A percentile compares a stretch with the other conserved stretches of the same genome.
These are phyloP conservation scores for Hydriomena furcata DNA, from an alignment of 2,888 invertebrate species.

Conservation along the genomic window DNA sequence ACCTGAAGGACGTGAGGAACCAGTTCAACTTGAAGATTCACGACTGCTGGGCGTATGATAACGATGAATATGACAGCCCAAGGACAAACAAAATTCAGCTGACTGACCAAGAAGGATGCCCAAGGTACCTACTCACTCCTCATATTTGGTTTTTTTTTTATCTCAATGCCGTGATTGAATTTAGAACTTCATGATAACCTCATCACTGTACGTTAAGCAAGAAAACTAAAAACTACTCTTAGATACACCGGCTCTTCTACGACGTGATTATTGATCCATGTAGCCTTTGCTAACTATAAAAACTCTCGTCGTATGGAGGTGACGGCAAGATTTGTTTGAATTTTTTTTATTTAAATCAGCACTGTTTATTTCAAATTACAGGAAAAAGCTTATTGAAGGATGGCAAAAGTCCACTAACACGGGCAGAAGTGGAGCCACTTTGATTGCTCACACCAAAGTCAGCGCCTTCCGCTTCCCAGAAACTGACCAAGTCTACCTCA, in stretches of 20 bases:
- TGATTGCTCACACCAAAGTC: conserved; percentile 86
- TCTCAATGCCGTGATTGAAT: too few relatives aligned
- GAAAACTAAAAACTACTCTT: too few relatives aligned
- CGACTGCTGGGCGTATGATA: conserved; percentile 89
- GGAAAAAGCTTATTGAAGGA: conserved; percentile 85
- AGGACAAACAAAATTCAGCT: conserved; percentile 85
- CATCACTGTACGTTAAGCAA: too few relatives aligned
- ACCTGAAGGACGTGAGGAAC: conserved; percentile 85
- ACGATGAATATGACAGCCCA: conserved; percentile 83
- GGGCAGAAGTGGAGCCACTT: conserved; percentile 84
- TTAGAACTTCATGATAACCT: too few relatives aligned
- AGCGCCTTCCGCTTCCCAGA: conserved; percentile 90
- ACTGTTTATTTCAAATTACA: conserved; percentile 45
- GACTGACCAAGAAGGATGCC: conserved; percentile 87
- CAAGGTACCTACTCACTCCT: too few relatives aligned
- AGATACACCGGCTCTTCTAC: too few relatives aligned
- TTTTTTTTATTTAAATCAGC: too few relatives aligned
- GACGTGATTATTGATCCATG: too few relatives aligned
- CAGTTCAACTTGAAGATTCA: conserved; percentile 87
- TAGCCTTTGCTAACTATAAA: too few relatives aligned
- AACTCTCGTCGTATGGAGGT: too few relatives aligned
- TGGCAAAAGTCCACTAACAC: conserved; percentile 85
- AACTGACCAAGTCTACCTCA: conserved; percentile 87
- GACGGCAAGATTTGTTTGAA: not conserved
- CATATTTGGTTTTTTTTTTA: too few relatives aligned